Evolutionary conservation across 2,888 invertebrate genomes (phyloP), one percentile per base, ranked within the genome.

Genomic region (Tenthredo mesomela): DNA sequence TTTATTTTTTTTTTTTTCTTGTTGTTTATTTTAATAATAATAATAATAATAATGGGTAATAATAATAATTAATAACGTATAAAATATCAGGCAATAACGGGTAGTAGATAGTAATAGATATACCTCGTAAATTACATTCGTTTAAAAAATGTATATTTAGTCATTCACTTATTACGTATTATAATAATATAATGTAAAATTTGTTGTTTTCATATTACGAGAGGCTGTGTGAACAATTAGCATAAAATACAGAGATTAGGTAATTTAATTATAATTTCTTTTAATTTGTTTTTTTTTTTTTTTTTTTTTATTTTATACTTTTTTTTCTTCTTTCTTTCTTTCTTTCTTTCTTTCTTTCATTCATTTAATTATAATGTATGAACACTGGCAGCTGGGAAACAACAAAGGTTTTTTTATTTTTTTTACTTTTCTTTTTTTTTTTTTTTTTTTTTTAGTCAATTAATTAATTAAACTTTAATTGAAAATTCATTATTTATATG

Each of bases 111-210:
- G 33, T 33, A 29, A 40, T 65, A 43, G 37, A 78, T 33, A 82
- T 50, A 86, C 75, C 58, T 84, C 54, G 80, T 87, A 86, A 70
- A 67, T 86, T 85, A 73, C 84, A 86, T 85, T 75, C 82, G 83
- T 61, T 85, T 84, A 82, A 61, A 85, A 84, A 84, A 84, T 78
- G 67, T 85, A 67, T 77, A 84, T 86, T 73, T 80, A 84, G 75
- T 85, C 85, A 77, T 67, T 88, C 88, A 87, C 87, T 85, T 88
- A 89, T 86, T 58, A 43, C 43, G 7, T 73, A 67, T 29, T 73
- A 67, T 29, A 21, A 25, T 73, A 73, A n/a, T 84, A 84, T 85
- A 87, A 88, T 88, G 88, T 89, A 90, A 87, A 89, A 87, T 87
- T 87, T 50, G n/a, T 87, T 87, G 87, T 50, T 87, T 50, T 78